Evolutionary conservation across 2,888 invertebrate species (phyloP), one percentile per base, ranked within the genome.

Genomic region (Protula sp.): DNA sequence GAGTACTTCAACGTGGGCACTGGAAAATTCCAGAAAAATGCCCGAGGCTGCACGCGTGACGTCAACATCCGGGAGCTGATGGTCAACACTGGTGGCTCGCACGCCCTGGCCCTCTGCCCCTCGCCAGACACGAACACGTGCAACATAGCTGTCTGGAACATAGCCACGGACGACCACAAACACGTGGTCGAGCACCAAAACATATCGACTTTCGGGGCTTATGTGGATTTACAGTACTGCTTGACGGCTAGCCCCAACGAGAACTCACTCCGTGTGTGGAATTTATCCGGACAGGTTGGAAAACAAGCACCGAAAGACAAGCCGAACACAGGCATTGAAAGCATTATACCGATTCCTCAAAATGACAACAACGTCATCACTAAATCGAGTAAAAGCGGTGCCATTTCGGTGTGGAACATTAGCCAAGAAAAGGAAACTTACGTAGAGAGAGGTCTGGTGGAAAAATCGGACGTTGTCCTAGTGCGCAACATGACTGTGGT

Each of bases 151-250:
- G 67, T 76, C 1, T 80, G 78, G 77, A 79, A 79, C 61, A 64
- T 79, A 45, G 80, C 79, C 66, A 79, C 79, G 0, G 77, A 78
- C 60, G 78, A 78, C 55, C 79, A 80, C 65, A 79, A 78, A 61
- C 80, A 80, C 65, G 61, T 78, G n/a, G 77, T 75, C 2, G 64
- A 69, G 3, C 78, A 78, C 62, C 65, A 74, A 30, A 69, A 71
- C 1, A 68, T 74, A 19, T 71, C 74, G 28, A 64, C 68, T 4
- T 66, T 75, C 47, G 70, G 72, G 19, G 75, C 76, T 22, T 74
- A 75, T 57, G 63, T 69, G 1, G 76, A 79, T 57, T 74, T 77
- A 48, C 67, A 74, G 24, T 76, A 67, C 60, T 73, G 74, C 45
- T 57, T 79, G 22, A 78, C 78, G 1, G 76, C 74, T 2, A 67